Evolutionary conservation across 1,140 invertebrate genomes (phyloP).

Genomic region (Sweltsa coloradensis): DNA sequence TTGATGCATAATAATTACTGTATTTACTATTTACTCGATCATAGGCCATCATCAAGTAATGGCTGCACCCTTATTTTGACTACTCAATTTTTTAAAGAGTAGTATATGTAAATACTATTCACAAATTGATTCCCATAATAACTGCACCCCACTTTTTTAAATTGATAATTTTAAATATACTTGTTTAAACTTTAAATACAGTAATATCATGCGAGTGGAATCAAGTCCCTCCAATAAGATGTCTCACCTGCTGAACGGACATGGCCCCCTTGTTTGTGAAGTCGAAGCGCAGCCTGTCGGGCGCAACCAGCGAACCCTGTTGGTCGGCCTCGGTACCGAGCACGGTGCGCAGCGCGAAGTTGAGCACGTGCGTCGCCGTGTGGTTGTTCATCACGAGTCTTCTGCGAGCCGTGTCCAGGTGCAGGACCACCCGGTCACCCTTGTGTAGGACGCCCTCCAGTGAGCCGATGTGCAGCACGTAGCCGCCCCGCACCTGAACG

Average conservation of each 20-base stretch:
- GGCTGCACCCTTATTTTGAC: no score
- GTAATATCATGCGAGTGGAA: no score
- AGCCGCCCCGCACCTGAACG: constrained; percentile 93
- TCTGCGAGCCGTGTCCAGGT: constrained; percentile 73
- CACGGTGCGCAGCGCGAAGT: constrained; percentile 85
- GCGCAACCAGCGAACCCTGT: constrained; percentile 95
- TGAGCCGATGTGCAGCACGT: constrained; percentile 85
- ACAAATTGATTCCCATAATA: no score
- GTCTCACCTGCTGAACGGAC: constrained; percentile 69
- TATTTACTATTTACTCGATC: no score
- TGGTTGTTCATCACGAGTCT: constrained; percentile 96
- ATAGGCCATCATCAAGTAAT: no score
- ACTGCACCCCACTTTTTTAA: no score
- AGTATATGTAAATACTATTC: no score
- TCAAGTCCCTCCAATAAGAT: no score
- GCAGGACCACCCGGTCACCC: constrained; percentile 73
- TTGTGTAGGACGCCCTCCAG: constrained; percentile 74
- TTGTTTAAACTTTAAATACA: no score
- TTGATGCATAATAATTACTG: no score
- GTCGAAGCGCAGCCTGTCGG: constrained; percentile 92
- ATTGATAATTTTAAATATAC: no score
- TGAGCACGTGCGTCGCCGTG: constrained; percentile 95
- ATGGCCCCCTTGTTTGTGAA: constrained; percentile 91
- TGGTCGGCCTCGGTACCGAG: constrained; percentile 88
- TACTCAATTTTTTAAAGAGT: no score